Conservation (phyloP, 2,113 vertebrate species). For the Alouatta palliata region DNA sequence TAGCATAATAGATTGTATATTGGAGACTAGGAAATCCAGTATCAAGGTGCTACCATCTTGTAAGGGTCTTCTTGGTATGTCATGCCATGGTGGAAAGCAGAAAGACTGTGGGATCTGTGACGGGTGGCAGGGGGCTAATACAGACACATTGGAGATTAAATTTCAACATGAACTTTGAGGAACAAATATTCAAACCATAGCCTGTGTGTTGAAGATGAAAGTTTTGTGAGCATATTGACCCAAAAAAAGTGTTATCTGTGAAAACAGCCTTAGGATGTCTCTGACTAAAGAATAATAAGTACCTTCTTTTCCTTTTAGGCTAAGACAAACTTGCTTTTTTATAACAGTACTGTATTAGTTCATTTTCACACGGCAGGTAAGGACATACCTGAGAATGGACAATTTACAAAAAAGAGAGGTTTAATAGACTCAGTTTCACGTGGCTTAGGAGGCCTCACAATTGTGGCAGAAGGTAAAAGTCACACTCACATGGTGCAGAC, state of each 20-base stretch:
- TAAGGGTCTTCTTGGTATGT: not conserved
- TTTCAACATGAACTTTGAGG: not conserved
- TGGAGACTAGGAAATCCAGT: not conserved
- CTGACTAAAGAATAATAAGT: not conserved
- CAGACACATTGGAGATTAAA: not conserved
- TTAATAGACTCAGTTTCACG: no score
- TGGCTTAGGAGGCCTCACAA: no score
- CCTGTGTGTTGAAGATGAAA: not conserved
- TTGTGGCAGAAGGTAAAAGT: no score
- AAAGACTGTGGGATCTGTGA: not conserved
- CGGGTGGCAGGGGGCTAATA: not conserved
- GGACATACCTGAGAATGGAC: rapidly evolving
- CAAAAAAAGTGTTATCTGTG: not conserved
- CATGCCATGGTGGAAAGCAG: not conserved
- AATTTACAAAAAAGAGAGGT: no score
- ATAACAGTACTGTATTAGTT: no score
- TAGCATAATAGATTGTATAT: no score
- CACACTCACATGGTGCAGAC: no score
- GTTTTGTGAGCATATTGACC: not conserved
- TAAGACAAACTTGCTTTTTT: not conserved
- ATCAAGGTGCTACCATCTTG: not conserved
- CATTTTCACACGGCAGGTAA: no score
- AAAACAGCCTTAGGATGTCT: not conserved
- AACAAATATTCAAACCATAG: not conserved
- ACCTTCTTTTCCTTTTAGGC: not conserved